Base-by-base conservation (phyloP, 2,797 vertebrate species). In the Brachymystax lenok region DNA sequence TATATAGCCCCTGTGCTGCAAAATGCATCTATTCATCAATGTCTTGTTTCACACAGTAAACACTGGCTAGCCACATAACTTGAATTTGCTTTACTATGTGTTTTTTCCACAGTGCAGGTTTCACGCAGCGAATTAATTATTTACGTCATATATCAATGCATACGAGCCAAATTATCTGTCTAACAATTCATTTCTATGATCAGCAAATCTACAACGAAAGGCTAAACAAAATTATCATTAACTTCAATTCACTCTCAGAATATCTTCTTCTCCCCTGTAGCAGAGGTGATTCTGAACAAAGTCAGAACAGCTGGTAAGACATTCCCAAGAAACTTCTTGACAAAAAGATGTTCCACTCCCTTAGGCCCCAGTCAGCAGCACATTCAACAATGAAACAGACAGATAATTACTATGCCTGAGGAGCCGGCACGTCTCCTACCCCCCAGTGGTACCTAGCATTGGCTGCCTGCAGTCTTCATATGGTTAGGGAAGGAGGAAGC, bases 331-430 rank as follows among this genome's bases (percentile, higher is more conserved):
- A 90, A 88, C 78, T 84, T 83, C 70, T 78, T 77, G 74, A 75
- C 83, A 87, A 85, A 85, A 79, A 83, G n/a, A 85, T 82, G 83
- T 85, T 84, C 84, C 81, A 81, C 83, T 89, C 76, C 88, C 79
- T 79, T 69, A 76, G 83, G 83, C 85, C 74, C 35, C 71, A 74
- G 71, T 84, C 84, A 87, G 89, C 85, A 83, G 79, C 46, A 35
- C 84, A 86, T 87, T 90, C 87, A 87, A 87, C 87, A 90, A 89
- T 91, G 88, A 92, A 91, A 87, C 86, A 86, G 85, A 82, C 87
- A 88, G 89, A 89, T 91, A 92, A 92, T 92, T 90, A 89, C 88
- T 86, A 79, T 83, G 92, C 91, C 91, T 83, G 82, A 90, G 91
- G 91, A 90, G 77, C 77, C 73, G 81, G 83, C 84, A 80, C 84